Base-by-base conservation (phyloP, 2,113 vertebrate species). In the Pseudopodoces humilis region DNA sequence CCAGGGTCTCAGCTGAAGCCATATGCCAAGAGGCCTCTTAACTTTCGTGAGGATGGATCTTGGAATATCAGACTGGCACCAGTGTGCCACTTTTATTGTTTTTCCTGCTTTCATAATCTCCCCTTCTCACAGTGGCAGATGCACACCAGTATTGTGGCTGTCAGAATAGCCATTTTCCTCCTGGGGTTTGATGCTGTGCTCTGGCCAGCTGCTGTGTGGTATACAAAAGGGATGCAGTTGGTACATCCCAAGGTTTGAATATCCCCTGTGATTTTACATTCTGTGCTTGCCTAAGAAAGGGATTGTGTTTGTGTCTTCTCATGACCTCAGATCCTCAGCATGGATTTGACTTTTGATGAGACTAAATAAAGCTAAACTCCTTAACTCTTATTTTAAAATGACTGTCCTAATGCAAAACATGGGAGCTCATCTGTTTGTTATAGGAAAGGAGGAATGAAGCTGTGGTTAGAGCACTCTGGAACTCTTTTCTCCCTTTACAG, bases 11-110 rank as follows among this genome's bases (percentile, higher is more conserved):
- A 80, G 90, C 56, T 94, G 90, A 96, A 96, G 90, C 96, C 94
- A 91, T 97, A 91, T 96, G 95, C 94, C 95, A 95, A 92, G 94
- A 95, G 90, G 74, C 88, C 83, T 79, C 69, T 86, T 94, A 91
- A 87, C 90, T 96, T 97, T 89, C 88, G 83, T 79, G 83, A 93
- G 91, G 81, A 94, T 68, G 76, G 71, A 91, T 93, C 74, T 95
- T 94, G 78, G 94, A 95, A 90, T 92, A 96, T 56, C 92, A 93
- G 95, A 53, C 70, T 68, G 90, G 79, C 3, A 13, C 80, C 76
- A 82, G 49, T 82, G 82, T 94, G 93, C 91, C 69, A 89, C 94
- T 72, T 92, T 95, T 90, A 92, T 96, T 96, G 92, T 95, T 96
- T 94, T 90, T 79, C 70, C 58, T 84, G 47, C 92, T 96, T 94